Evolutionary conservation across 2,797 vertebrate genomes (phyloP).

Genomic region (Bradypus variegatus): DNA sequence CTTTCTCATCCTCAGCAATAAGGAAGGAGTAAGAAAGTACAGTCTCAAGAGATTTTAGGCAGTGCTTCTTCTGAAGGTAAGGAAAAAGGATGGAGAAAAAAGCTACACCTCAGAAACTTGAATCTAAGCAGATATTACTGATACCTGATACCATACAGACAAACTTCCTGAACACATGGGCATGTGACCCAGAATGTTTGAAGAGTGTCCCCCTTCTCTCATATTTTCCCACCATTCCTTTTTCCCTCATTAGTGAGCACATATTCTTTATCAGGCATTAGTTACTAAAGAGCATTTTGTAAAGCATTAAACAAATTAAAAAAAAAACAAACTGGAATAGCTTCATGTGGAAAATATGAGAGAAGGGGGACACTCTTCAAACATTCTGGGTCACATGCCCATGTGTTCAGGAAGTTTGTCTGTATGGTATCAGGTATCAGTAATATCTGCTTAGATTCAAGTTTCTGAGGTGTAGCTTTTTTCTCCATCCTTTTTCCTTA

Average conservation of each 20-base stretch:
- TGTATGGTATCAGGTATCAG: fast-evolving
- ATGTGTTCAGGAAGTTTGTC: fast-evolving
- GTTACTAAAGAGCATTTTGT: background rate
- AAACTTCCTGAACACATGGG: fast-evolving
- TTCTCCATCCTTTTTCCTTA: background rate
- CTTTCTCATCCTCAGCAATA: background rate
- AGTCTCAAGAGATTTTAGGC: background rate
- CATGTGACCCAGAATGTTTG: fast-evolving
- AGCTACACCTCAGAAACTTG: background rate
- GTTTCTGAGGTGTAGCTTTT: background rate
- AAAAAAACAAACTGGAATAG: background rate
- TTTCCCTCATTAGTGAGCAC: background rate
- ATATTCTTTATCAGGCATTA: background rate
- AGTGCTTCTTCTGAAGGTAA: background rate
- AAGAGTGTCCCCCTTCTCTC: no score
- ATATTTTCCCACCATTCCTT: background rate
- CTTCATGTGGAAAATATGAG: background rate
- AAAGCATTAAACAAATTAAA: background rate
- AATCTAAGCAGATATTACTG: background rate
- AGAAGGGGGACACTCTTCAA: fast-evolving
- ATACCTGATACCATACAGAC: fast-evolving
- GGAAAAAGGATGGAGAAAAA: background rate
- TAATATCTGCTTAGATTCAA: background rate
- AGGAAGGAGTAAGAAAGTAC: background rate
- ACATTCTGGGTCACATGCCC: fast-evolving